A percentile compares a stretch with the other conserved stretches of the same genome.
phyloP scores from a whole-genome alignment of 2,797 vertebrate genomes.

The Hyperoplus immaculatus region DNA sequence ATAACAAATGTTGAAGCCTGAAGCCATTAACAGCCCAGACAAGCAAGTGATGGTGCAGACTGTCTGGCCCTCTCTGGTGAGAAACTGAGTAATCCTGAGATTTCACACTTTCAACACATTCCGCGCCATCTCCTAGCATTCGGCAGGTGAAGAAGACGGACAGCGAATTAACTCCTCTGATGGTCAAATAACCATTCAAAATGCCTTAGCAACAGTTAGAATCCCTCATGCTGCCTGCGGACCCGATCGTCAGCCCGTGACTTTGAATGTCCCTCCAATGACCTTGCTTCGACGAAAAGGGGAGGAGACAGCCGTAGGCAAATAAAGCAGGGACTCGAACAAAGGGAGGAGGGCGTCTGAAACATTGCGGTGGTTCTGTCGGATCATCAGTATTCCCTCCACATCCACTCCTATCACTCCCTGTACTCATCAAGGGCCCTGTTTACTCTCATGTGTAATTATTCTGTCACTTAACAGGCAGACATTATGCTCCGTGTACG shows the following conservation, averaged over 20 bases:
- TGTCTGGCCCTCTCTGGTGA: slow-evolving; percentile 60
- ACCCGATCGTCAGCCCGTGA: slow-evolving; percentile 58
- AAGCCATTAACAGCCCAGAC: slow-evolving; percentile 60
- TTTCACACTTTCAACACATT: slow-evolving; percentile 62
- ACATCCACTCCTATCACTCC: slow-evolving; percentile 76
- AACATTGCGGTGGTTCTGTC: slow-evolving; percentile 37
- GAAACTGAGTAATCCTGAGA: slow-evolving; percentile 62
- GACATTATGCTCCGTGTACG: slow-evolving; percentile 66
- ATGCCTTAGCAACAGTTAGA: slow-evolving; percentile 79
- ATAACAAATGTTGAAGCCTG: slow-evolving; percentile 60
- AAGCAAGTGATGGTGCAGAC: slow-evolving; percentile 41
- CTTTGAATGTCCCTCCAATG: slow-evolving; percentile 74
- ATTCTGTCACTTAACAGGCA: slow-evolving; percentile 83
- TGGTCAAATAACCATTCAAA: slow-evolving; percentile 63
- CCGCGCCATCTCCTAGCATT: slow-evolving; percentile 49
- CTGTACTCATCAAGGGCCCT: slow-evolving; percentile 61
- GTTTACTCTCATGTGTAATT: slow-evolving; percentile 81
- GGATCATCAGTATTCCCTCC: slow-evolving; percentile 81
- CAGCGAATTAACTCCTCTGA: slow-evolving; percentile 45
- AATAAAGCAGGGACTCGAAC: slow-evolving; percentile 71
- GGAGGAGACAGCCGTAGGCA: slow-evolving; percentile 62
- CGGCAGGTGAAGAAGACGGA: slow-evolving; percentile 56
- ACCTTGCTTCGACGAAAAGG: slow-evolving; percentile 55
- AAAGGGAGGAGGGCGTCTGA: slow-evolving; percentile 71
- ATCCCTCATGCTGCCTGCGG: slow-evolving; percentile 56